A percentile compares a stretch with the other conserved stretches of the same genome.
phyloP scores from a whole-genome alignment of 92 coral and sea anemone genomes.

The Epizoanthus rinbou region DNA sequence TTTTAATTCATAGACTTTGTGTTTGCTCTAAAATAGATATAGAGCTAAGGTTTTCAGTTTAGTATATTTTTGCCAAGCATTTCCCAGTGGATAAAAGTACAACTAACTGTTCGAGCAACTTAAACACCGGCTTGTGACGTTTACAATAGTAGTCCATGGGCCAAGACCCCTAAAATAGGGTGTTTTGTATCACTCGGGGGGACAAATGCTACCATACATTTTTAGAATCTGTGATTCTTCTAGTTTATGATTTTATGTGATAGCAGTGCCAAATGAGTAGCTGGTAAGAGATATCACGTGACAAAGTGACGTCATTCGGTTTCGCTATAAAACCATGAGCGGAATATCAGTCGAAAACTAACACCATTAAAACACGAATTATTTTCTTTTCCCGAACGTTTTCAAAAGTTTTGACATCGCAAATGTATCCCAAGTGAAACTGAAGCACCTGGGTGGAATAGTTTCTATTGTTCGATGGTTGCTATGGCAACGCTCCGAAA shows the following conservation, averaged over 20 bases:
- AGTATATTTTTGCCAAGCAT: too few species aligned
- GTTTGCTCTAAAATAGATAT: too few species aligned
- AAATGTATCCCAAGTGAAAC: conserved; percentile 23
- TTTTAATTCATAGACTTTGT: too few species aligned
- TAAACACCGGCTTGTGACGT: too few species aligned
- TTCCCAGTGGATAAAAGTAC: too few species aligned
- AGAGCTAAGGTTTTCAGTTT: too few species aligned
- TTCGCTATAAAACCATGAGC: conserved; percentile 4
- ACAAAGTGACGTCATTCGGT: conserved; percentile 42
- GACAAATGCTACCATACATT: too few species aligned
- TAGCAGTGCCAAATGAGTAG: conserved; percentile 34
- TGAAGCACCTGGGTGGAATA: conserved; percentile 5
- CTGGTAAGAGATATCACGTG: conserved; percentile 40
- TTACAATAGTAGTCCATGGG: too few species aligned
- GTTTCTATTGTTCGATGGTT: conserved; percentile 14
- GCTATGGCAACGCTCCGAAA: conserved; percentile 51
- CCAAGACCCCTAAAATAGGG: too few species aligned
- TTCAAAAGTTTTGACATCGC: conserved; percentile 33
- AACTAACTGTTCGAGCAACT: too few species aligned
- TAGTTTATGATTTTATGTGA: conserved; percentile 28
- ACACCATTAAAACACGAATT: conserved; percentile 18
- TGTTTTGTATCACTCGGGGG: too few species aligned
- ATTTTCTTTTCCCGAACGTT: conserved; percentile 20
- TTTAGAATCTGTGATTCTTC: conserved; percentile 45
- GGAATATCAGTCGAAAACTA: conserved; percentile 17